A percentile compares a stretch with the other conserved stretches of the same genome.
These are phyloP conservation scores for Harpalus rufipes DNA, from an alignment of 2,888 invertebrate species.

Conservation along the genomic window DNA sequence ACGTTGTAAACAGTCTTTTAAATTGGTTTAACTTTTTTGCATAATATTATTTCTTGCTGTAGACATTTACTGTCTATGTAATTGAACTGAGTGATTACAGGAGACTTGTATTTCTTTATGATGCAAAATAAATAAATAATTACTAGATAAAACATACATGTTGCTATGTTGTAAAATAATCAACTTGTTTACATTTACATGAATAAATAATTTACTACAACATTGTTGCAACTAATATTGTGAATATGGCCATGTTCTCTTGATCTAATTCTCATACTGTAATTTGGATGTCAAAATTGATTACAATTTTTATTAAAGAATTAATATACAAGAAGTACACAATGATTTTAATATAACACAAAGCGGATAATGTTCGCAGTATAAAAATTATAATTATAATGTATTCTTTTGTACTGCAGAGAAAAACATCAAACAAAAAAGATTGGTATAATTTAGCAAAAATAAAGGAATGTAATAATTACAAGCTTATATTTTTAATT, in stretches of 20 bases:
- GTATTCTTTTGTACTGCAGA: too few species aligned
- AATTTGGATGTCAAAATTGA: neutral
- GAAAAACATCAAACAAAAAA: too few species aligned
- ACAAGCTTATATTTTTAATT: too few species aligned
- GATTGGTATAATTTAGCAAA: too few species aligned
- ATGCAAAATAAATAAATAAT: neutral
- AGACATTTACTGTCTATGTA: neutral
- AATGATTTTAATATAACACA: too few species aligned
- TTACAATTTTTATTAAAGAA: neutral
- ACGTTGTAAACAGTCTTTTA: too few species aligned
- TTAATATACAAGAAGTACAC: too few species aligned
- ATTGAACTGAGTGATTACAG: neutral
- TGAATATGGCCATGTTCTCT: neutral
- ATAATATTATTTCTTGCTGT: too few species aligned
- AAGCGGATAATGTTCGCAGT: too few species aligned
- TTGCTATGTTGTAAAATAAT: neutral
- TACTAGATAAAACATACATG: neutral
- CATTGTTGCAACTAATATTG: neutral
- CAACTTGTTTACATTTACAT: neutral
- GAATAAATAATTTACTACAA: neutral
- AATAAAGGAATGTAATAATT: too few species aligned
- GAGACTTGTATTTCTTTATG: neutral
- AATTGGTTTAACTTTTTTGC: too few species aligned
- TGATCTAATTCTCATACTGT: neutral
- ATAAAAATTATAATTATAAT: too few species aligned